A percentile compares a stretch with the other conserved stretches of the same genome.
Evolutionary conservation across 2,888 invertebrate species (phyloP).

Genomic region (Rhagonycha lutea): DNA sequence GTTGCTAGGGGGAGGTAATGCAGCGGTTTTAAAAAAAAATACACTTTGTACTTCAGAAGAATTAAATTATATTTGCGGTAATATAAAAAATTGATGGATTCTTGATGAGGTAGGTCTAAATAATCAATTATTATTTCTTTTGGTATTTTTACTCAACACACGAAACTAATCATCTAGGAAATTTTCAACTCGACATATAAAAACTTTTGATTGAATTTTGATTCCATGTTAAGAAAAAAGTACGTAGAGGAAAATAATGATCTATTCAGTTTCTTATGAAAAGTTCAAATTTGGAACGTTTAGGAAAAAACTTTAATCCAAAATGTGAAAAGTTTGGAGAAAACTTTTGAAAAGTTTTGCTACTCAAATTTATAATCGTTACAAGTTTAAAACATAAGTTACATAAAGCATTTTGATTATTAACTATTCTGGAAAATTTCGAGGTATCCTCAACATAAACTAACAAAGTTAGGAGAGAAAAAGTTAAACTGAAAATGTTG

Average conservation of each 20-base stretch:
- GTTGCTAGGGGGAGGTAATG: too few relatives aligned
- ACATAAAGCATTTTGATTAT: neutral
- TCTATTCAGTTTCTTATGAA: neutral
- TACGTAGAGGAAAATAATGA: neutral
- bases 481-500: neutral
- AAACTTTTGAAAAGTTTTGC: neutral
- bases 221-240: neutral
- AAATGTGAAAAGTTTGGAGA: neutral
- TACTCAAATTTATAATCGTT: neutral
- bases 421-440: neutral
- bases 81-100: neutral
- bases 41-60: too few relatives aligned
- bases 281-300: neutral
- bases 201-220: neutral
- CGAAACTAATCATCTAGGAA: neutral
- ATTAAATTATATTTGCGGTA: neutral
- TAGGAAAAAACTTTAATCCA: neutral
- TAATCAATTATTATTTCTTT: neutral
- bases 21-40: too few relatives aligned
- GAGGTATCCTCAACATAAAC: neutral
- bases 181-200: neutral
- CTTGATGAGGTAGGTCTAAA: neutral
- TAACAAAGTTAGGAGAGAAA: neutral
- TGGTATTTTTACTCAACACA: neutral
- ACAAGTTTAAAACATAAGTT: neutral